Percentiles rank a stretch among this genome's conserved stretches.
Evolutionary conservation across 2,888 invertebrate genomes (phyloP).

Genomic region (Aplocera efformata): DNA sequence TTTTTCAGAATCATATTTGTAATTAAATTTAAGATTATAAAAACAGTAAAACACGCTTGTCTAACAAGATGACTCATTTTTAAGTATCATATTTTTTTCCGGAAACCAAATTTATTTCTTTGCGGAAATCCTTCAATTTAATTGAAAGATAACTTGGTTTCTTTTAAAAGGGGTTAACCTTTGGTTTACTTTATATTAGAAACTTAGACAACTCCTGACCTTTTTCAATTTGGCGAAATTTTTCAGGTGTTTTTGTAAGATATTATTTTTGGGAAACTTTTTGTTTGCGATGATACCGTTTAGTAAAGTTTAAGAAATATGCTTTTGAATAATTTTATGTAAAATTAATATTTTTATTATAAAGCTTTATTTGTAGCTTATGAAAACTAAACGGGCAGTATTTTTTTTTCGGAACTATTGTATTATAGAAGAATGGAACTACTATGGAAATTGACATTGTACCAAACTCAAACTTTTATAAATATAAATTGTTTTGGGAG

Average conservation of each 20-base stretch:
- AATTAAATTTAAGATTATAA: too few species aligned
- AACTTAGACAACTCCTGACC: slow-evolving; percentile 39
- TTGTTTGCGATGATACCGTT: slow-evolving; percentile 14
- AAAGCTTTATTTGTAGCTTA: too few species aligned
- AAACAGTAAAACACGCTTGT: too few species aligned
- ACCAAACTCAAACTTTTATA: too few species aligned
- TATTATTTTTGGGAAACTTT: slow-evolving; percentile 21
- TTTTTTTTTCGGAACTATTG: too few species aligned
- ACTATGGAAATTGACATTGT: too few species aligned
- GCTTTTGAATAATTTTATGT: too few species aligned
- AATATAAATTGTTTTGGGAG: too few species aligned
- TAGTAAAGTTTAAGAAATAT: slow-evolving; percentile 1
- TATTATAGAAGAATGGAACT: too few species aligned
- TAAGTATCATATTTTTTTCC: slow-evolving; percentile 7
- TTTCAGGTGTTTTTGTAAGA: slow-evolving; percentile 29
- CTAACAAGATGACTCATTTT: too few species aligned
- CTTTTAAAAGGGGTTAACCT: slow-evolving; percentile 58
- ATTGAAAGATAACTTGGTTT: slow-evolving; percentile 71
- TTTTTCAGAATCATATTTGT: too few species aligned
- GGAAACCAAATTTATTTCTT: slow-evolving; percentile 26
- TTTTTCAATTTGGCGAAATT: slow-evolving; percentile 27
- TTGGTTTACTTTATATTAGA: slow-evolving; percentile 61
- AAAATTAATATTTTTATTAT: background rate
- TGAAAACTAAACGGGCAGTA: too few species aligned
- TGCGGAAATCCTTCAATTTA: slow-evolving; percentile 50